Evolutionary conservation across 2,113 vertebrate genomes (phyloP).

Genomic region (Ondatra zibethicus): DNA sequence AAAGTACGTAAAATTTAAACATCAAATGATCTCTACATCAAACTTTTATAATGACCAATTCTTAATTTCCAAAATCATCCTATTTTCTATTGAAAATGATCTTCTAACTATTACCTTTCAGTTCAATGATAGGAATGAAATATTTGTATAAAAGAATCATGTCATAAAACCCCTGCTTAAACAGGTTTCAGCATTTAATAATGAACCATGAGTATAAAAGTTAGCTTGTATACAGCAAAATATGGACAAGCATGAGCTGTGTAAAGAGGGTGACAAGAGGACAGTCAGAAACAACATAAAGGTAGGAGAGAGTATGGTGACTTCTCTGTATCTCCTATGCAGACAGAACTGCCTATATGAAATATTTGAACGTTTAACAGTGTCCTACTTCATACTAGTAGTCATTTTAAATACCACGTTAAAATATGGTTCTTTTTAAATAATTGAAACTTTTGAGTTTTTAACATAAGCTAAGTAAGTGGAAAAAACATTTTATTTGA

Average conservation of each 20-base stretch:
- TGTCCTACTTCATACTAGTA: background rate
- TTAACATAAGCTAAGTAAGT: background rate
- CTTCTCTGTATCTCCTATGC: background rate
- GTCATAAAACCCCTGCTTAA: background rate
- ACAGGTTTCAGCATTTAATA: background rate
- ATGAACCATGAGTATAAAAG: background rate
- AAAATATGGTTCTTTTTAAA: background rate
- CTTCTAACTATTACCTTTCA: background rate
- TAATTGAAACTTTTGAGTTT: background rate
- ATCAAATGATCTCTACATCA: background rate
- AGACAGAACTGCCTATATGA: background rate
- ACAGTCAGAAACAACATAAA: background rate
- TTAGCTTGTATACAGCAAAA: background rate
- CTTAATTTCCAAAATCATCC: background rate
- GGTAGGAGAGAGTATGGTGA: background rate
- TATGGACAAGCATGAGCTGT: background rate
- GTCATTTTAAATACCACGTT: background rate
- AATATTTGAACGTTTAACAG: background rate
- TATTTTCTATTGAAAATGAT: slow-evolving; percentile 12
- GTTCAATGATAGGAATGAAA: background rate
- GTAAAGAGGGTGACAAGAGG: background rate
- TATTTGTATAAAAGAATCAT: background rate
- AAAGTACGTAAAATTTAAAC: background rate
- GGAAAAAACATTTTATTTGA: background rate
- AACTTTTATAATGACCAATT: background rate